phyloP scores from a whole-genome alignment of 2,113 vertebrate species.

The Ellobius talpinus region DNA sequence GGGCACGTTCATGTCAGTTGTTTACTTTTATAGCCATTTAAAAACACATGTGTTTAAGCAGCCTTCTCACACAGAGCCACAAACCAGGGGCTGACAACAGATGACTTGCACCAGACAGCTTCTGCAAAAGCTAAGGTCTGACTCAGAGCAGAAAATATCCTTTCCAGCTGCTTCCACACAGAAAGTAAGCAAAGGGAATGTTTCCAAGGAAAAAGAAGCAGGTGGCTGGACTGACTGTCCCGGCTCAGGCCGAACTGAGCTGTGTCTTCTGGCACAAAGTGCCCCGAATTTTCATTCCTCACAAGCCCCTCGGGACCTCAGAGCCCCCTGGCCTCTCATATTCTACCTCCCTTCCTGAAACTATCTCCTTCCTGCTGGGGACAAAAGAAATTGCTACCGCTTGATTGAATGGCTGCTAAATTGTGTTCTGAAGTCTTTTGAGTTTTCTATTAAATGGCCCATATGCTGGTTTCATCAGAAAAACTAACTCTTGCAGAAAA shows the following conservation, averaged over 20 bases:
- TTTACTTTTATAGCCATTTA: constrained; percentile 44
- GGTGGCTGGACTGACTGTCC: background rate
- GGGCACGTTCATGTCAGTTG: background rate
- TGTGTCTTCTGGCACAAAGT: accelerated
- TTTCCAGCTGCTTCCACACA: constrained; percentile 53
- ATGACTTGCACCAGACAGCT: constrained; percentile 38
- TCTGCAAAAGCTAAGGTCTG: constrained; percentile 65
- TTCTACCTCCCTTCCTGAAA: background rate
- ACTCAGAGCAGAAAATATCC: constrained; percentile 68
- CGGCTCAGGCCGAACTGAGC: too few relatives aligned
- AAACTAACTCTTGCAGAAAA: constrained; percentile 60
- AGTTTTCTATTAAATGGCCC: constrained; percentile 69
- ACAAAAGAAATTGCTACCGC: background rate
- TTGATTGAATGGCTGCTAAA: constrained; percentile 11
- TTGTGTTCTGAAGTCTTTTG: constrained; percentile 35
- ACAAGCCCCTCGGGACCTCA: accelerated
- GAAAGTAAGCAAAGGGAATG: constrained; percentile 5
- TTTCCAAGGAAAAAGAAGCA: background rate
- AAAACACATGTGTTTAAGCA: constrained; percentile 51
- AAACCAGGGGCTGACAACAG: constrained; percentile 1
- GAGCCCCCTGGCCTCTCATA: background rate
- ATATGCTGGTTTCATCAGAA: constrained; percentile 52
- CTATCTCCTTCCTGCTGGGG: background rate
- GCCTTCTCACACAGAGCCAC: constrained; percentile 56
- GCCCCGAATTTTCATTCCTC: background rate